Evolutionary conservation across 2,888 invertebrate genomes (phyloP).

Genomic region (Orgyia antiqua): DNA sequence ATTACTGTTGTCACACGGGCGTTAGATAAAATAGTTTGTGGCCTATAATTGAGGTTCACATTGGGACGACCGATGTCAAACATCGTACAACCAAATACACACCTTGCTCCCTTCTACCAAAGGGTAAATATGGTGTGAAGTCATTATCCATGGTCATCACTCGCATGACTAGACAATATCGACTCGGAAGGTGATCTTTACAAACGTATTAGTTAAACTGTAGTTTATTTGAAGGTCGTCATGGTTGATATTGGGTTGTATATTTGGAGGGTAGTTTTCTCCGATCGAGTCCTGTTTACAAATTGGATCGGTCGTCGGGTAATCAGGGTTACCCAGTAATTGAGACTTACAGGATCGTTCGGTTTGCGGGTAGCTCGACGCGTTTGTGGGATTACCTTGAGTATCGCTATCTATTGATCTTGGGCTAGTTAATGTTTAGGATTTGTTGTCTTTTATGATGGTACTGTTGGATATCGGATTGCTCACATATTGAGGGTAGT

Average conservation of each 20-base stretch:
- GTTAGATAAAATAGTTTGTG: slow-evolving; percentile 77
- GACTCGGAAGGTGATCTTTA: slow-evolving; percentile 59
- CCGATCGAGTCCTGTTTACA: slow-evolving; percentile 69
- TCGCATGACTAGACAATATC: slow-evolving; percentile 76
- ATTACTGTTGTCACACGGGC: slow-evolving; percentile 74
- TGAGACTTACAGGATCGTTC: slow-evolving; percentile 75
- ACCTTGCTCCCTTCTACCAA: slow-evolving; percentile 28
- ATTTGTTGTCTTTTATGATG: slow-evolving; percentile 27
- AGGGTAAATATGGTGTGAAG: slow-evolving; percentile 31
- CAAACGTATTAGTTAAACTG: background rate
- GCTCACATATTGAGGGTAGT: background rate
- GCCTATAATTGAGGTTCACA: slow-evolving; percentile 72
- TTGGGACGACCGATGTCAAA: slow-evolving; percentile 33
- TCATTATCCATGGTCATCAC: slow-evolving; percentile 62
- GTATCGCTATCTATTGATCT: slow-evolving; percentile 67
- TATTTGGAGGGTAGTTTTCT: slow-evolving; percentile 48
- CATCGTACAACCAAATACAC: slow-evolving; percentile 25
- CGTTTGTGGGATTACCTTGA: slow-evolving; percentile 70
- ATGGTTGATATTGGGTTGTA: slow-evolving; percentile 29
- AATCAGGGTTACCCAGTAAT: slow-evolving; percentile 75
- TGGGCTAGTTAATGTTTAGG: slow-evolving; percentile 27
- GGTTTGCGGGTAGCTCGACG: slow-evolving; percentile 48
- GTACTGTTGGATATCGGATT: background rate
- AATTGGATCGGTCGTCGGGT: slow-evolving; percentile 74
- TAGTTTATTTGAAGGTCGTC: background rate